These are phyloP conservation scores for Menidia beryllina DNA, from an alignment of 2,113 vertebrate species.

Conservation along the genomic window DNA sequence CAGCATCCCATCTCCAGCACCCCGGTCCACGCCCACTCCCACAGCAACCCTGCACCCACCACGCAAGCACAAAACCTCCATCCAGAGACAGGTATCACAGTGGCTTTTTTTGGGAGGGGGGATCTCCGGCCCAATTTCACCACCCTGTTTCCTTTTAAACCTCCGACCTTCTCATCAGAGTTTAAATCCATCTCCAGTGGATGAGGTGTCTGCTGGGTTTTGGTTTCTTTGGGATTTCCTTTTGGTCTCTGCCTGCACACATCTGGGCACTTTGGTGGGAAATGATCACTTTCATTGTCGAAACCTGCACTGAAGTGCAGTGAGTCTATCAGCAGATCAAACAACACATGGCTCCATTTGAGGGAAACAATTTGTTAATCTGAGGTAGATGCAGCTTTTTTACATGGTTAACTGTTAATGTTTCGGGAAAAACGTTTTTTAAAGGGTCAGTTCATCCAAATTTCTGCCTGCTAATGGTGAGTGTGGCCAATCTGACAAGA, in stretches of 20 bases:
- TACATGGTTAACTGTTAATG: neutral
- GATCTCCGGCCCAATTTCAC: neutral
- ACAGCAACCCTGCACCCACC: conserved; percentile 73
- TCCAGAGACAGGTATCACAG: conserved; percentile 72
- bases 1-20: conserved; percentile 64
- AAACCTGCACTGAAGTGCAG: neutral
- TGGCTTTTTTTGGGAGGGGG: neutral
- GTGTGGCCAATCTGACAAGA: too few species aligned
- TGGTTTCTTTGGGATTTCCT: conserved; percentile 25
- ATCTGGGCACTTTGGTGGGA: conserved; percentile 34
- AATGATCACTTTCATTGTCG: neutral
- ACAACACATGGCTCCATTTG: too few species aligned
- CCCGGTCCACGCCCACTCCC: conserved; percentile 70
- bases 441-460: conserved; percentile 12
- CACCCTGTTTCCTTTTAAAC: conserved; percentile 17
- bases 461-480: neutral
- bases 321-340: too few species aligned
- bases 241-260: conserved; percentile 8
- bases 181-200: conserved; percentile 13
- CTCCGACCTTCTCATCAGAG: conserved; percentile 12
- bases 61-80: conserved; percentile 68
- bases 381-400: neutral
- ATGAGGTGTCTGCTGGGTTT: conserved; percentile 26
- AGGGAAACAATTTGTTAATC: conserved; percentile 1
- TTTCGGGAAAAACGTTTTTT: neutral